Percentiles rank a stretch among this genome's conserved stretches.
These are phyloP conservation scores for Zosterops japonicus DNA, from an alignment of 2,113 vertebrate genomes.

Conservation along the genomic window DNA sequence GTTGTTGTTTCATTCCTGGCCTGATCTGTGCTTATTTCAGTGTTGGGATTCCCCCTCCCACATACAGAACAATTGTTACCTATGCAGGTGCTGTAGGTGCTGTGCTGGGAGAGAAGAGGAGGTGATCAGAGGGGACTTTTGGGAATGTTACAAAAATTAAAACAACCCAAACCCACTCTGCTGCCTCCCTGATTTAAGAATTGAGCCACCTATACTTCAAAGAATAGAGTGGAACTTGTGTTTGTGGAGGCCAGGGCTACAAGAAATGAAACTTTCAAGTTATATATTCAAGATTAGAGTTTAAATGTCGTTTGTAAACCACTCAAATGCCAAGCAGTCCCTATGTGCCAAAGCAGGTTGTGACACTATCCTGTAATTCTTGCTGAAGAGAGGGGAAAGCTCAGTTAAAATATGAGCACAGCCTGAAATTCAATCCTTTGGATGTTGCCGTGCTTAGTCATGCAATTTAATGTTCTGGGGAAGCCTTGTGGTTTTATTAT, in stretches of 20 bases:
- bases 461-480: neutral
- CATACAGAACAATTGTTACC: neutral
- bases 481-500: neutral
- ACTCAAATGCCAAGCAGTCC: neutral
- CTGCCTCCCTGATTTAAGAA: neutral
- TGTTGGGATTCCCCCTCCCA: neutral
- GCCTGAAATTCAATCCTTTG: neutral
- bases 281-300: neutral
- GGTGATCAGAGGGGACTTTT: neutral
- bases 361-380: neutral
- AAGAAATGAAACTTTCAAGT: neutral
- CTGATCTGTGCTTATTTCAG: neutral
- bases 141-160: neutral
- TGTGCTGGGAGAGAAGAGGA: neutral
- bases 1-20: neutral
- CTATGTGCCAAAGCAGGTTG: neutral
- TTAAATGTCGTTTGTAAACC: neutral
- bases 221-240: neutral
- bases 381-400: neutral
- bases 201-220: neutral
- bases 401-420: neutral
- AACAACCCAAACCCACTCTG: neutral
- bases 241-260: neutral
- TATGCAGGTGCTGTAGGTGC: accelerated
- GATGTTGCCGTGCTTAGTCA: neutral